Evolutionary conservation across 2,113 vertebrate species (phyloP).

Genomic region (Okapia johnstoni): DNA sequence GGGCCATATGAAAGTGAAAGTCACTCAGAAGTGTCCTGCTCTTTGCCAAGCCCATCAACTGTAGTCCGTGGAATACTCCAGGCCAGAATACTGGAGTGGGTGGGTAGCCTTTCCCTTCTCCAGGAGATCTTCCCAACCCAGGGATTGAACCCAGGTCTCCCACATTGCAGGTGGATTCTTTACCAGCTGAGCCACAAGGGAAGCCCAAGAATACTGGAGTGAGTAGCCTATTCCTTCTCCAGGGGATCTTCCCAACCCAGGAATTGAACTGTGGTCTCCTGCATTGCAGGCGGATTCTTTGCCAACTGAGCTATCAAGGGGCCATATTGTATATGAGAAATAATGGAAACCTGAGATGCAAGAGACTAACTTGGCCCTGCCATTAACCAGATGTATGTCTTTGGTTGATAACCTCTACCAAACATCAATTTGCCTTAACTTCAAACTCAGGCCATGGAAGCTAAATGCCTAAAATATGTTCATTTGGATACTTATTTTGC

Average conservation of each 20-base stretch:
- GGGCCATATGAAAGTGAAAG: background rate
- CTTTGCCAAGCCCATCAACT: background rate
- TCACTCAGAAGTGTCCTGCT: background rate
- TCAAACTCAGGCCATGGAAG: background rate
- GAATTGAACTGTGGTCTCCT: background rate
- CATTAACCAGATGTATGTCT: background rate
- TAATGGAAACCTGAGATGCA: background rate
- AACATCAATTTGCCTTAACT: background rate
- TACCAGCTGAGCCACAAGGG: background rate
- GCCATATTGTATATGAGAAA: background rate
- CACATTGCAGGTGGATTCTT: background rate
- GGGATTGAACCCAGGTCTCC: background rate
- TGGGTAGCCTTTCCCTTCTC: background rate
- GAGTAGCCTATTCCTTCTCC: background rate
- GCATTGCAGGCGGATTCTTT: background rate
- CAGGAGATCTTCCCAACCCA: background rate
- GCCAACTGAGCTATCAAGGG: background rate
- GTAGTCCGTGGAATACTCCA: background rate
- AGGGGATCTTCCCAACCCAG: background rate
- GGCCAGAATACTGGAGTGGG: background rate
- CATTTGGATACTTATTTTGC: conserved; percentile 23
- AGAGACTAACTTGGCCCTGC: background rate
- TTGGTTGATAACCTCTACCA: background rate
- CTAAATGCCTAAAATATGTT: background rate
- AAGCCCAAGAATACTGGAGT: background rate